Base-by-base conservation (phyloP, 2,113 vertebrate species). In the Camelus dromedarius region DNA sequence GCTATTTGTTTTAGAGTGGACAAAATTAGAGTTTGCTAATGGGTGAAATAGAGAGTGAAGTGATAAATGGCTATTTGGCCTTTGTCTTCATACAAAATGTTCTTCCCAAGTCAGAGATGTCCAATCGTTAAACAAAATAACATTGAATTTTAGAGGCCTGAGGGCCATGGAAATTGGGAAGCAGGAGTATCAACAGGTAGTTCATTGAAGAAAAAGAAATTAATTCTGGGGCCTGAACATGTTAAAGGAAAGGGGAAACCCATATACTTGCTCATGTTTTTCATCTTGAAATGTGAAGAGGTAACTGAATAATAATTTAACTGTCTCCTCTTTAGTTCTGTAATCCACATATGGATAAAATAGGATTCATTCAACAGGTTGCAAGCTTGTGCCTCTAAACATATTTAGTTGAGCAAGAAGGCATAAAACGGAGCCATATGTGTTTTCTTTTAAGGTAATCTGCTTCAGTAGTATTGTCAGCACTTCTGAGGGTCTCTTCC, bases 381-480 rank as follows among this genome's bases (percentile, higher is more conserved):
- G 98, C 96, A 97, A 97, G 92, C 77, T 89, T 94, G 72, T 97
- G 83, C 95, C 98, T 98, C 91, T 98, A 98, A 98, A 98, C 97
- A 97, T 48, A 86, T 96, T 98, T 98, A 97, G 98, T 80, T 97
- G 97, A 98, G 97, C 97, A 94, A 96, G 93, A 97, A 95, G 96
- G 95, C 95, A 95, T 96, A 98, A 98, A 99, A 92, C 62, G 86
- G 97, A 99, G 98, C 96, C 98, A 98, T 93, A 95, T 99, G 98
- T 98, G 97, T 98, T 98, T 98, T 91, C 97, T 98, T 98, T 98
- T 97, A 96, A 98, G 92, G 96, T 96, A 97, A 96, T 98, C 98
- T 97, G 95, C 94, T 98, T 98, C 93, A 93, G 95, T 90, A 94
- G 97, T 93, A 92, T 98, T 98, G 98, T 98, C 98, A 98, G 95